These are phyloP conservation scores for Riparia riparia DNA, from an alignment of 2,113 vertebrate genomes.

Conservation along the genomic window DNA sequence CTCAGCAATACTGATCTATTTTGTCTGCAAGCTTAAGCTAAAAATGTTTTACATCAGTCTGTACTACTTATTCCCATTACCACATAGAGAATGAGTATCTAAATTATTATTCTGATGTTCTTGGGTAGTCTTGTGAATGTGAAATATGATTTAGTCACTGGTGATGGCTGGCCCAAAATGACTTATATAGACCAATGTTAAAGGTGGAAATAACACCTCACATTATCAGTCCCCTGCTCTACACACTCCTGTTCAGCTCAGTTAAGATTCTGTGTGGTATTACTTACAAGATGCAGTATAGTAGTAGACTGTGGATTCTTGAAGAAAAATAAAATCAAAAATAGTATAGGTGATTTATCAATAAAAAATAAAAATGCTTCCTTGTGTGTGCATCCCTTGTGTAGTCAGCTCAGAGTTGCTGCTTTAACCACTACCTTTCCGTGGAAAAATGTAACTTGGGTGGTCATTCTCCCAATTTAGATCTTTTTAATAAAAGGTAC, in stretches of 20 bases:
- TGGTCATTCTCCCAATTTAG: conserved; percentile 28
- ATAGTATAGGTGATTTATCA: neutral
- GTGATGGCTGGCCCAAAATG: neutral
- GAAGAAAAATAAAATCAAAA: neutral
- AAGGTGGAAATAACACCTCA: neutral
- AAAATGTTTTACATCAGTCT: neutral
- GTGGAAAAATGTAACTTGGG: neutral
- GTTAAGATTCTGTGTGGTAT: neutral
- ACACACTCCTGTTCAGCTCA: neutral
- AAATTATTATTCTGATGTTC: neutral
- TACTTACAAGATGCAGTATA: neutral
- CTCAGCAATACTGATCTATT: neutral
- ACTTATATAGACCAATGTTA: neutral
- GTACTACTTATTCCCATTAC: neutral
- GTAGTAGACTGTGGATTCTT: neutral
- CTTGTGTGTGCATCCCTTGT: neutral
- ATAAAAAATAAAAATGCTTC: neutral
- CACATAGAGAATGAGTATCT: neutral
- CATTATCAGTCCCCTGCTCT: neutral
- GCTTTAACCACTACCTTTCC: neutral
- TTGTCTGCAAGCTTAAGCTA: neutral
- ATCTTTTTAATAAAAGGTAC: neutral
- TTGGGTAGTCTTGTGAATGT: neutral
- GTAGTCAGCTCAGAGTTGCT: neutral
- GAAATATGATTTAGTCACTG: neutral